Percentiles rank a stretch among this genome's conserved stretches.
Evolutionary conservation across 2,888 invertebrate genomes (phyloP).

Genomic region (Emmelina monodactyla): DNA sequence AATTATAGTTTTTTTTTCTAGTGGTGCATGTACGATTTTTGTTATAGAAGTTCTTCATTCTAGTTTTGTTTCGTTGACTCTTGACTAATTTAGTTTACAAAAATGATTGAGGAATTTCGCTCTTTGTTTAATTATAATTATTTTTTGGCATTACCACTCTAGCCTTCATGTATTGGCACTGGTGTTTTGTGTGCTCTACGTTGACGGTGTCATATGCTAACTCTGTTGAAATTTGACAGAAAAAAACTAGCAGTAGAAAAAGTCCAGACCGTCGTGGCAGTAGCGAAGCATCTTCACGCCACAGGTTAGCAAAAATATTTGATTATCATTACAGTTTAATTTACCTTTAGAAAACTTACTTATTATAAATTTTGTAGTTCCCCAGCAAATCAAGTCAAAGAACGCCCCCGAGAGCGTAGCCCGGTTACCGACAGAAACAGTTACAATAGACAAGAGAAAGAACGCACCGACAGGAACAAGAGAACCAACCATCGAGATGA

Average conservation of each 20-base stretch:
- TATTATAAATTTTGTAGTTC: constrained; percentile 33
- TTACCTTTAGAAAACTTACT: neutral
- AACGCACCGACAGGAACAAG: constrained; percentile 41
- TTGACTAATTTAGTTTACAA: neutral
- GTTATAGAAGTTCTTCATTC: constrained; percentile 31
- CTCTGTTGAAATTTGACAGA: constrained; percentile 45
- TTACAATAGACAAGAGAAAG: constrained; percentile 37
- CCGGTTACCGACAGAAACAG: constrained; percentile 28
- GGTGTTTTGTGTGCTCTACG: constrained; percentile 38
- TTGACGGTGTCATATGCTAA: constrained; percentile 22
- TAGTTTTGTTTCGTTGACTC: constrained; percentile 9
- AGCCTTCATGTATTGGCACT: constrained; percentile 63
- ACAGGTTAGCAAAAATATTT: constrained; percentile 28
- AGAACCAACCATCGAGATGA: constrained; percentile 48
- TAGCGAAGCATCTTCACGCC: constrained; percentile 42
- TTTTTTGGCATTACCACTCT: constrained; percentile 57
- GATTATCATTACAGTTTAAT: neutral
- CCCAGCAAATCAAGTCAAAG: constrained; percentile 29
- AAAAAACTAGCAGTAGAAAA: constrained; percentile 44
- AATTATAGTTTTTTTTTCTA: constrained; percentile 18
- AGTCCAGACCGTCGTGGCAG: constrained; percentile 33
- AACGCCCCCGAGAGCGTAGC: constrained; percentile 33
- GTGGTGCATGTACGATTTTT: constrained; percentile 49
- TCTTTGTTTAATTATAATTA: constrained; percentile 5
- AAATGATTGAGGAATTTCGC: neutral